phyloP scores from a whole-genome alignment of 1,140 invertebrate species.

The Drosophila tani region DNA sequence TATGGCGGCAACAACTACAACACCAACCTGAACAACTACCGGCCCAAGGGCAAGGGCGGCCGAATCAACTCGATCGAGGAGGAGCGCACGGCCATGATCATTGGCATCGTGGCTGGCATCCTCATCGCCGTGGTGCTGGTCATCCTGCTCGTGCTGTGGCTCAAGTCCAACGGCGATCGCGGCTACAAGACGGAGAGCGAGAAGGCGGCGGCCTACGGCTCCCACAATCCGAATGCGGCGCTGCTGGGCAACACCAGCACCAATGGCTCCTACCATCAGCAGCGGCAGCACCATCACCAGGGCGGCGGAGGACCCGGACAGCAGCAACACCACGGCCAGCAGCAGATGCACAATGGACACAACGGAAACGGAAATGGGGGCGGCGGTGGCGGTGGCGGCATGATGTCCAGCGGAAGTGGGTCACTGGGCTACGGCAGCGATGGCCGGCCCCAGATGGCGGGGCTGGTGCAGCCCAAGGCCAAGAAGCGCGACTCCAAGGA shows the following conservation, averaged over 20 bases:
- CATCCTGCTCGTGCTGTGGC: slow-evolving; percentile 94
- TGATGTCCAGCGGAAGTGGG: slow-evolving; percentile 78
- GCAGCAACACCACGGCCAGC: slow-evolving; percentile 81
- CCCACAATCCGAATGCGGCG: slow-evolving; percentile 91
- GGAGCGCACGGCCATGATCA: slow-evolving; percentile 91
- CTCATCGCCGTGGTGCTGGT: slow-evolving; percentile 96
- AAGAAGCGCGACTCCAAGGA: slow-evolving; percentile 94
- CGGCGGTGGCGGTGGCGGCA: slow-evolving; percentile 56
- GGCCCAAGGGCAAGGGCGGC: slow-evolving; percentile 86
- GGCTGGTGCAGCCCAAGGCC: slow-evolving; percentile 86
- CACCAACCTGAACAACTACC: slow-evolving; percentile 73
- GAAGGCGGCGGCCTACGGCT: slow-evolving; percentile 89
- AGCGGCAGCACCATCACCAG: slow-evolving; percentile 85
- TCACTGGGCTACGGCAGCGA: slow-evolving; percentile 70
- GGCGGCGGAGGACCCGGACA: slow-evolving; percentile 45
- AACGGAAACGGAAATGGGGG: slow-evolving; percentile 54
- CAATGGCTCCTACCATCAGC: slow-evolving; percentile 80
- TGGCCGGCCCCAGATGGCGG: slow-evolving; percentile 80
- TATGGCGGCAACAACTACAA: slow-evolving; percentile 74
- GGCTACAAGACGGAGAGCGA: slow-evolving; percentile 96
- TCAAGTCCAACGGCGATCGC: slow-evolving; percentile 93
- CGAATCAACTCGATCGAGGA: slow-evolving; percentile 90
- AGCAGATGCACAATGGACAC: slow-evolving; percentile 61
- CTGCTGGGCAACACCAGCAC: slow-evolving; percentile 87
- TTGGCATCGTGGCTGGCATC: slow-evolving; percentile 95